Base-by-base conservation (phyloP, 2,888 invertebrate genomes). In the Helleia helle region DNA sequence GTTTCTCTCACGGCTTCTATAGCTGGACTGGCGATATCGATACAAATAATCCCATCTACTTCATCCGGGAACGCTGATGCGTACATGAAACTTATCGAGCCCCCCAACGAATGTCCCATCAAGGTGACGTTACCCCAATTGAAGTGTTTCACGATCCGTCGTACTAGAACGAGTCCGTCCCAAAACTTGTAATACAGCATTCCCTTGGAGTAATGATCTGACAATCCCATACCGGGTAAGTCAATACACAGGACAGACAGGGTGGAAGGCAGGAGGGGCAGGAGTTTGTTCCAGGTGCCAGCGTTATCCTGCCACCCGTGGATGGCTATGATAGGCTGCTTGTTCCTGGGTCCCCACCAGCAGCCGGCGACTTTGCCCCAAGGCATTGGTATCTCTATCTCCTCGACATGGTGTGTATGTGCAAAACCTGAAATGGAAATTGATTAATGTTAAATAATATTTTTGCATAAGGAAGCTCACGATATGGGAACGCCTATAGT, bases 231-330 rank as follows among this genome's bases (percentile, higher is more conserved):
- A 0, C 95, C 94, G 0, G 94, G 94, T 41, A 94, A 71, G 66
- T 94, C 94, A 55, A 94, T 88, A 58, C 91, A 91, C 25, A 93
- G 84, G 38, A 94, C 69, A 11, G 94, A 87, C 4, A 87, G 77
- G 13, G 87, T 83, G 2, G 86, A 66, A 3, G 89, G 86, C 12
- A 95, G 72, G 2, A 91, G 69, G 0, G 93, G 92, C 25, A 92
- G 89, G 26, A 95, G 79, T 24, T 86, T 87, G 69, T 95, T 94
- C 83, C 93, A 95, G 7, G 90, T 90, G 15, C 92, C 92, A 17
- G 89, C 87, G 64, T 95, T 95, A 70, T 95, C 95, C 65, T 94
- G 94, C 94, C 94, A 95, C 15, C 95, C 95, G 57, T 95, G 95
- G 28, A 95, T 71, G 2, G 93, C 93, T 44, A 95, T 72, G 46